phyloP scores from a whole-genome alignment of 2,113 vertebrate genomes.

The Bubo blakistoni region DNA sequence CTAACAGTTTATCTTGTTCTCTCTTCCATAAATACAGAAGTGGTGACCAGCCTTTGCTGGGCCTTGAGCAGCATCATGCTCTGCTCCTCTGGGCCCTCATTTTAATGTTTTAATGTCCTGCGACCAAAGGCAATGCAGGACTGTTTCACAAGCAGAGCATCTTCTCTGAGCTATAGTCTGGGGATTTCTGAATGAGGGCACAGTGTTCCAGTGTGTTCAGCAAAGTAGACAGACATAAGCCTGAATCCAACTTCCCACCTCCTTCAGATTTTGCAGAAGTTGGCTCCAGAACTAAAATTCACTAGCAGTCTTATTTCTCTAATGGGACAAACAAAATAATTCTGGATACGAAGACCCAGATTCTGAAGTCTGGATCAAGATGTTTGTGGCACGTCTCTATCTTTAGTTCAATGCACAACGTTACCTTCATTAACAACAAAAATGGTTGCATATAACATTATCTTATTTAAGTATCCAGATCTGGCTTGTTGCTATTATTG shows the following conservation, averaged over 20 bases:
- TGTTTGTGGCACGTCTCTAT: not conserved
- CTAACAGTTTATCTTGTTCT: not conserved
- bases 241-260: not conserved
- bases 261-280: not conserved
- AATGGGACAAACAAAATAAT: not conserved
- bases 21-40: not conserved
- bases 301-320: not conserved
- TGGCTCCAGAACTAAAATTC: not conserved
- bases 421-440: not conserved
- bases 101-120: not conserved
- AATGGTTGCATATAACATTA: fast-evolving
- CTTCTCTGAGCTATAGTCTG: not conserved
- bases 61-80: not conserved
- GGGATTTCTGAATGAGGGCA: not conserved
- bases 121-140: not conserved
- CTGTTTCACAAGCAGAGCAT: not conserved
- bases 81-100: not conserved
- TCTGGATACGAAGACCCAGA: not conserved
- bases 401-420: not conserved
- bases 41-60: not conserved
- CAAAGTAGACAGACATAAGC: not conserved
- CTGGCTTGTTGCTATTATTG: not conserved
- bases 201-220: not conserved
- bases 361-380: not conserved
- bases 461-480: not conserved